phyloP scores from a whole-genome alignment of 2,888 invertebrate species.

The Zygogramma bicolorata region DNA sequence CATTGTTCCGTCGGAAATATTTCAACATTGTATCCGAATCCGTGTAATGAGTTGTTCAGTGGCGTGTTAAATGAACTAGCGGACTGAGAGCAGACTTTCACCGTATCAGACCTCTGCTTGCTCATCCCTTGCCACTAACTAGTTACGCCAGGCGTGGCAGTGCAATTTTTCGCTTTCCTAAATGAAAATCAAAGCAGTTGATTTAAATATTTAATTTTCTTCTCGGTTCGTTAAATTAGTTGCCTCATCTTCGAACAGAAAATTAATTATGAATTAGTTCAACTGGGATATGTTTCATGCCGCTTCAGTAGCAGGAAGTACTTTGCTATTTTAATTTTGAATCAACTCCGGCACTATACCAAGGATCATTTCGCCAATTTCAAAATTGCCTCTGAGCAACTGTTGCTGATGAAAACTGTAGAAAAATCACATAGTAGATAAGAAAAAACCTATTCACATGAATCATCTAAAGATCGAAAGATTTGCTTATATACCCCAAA shows the following conservation, averaged over 20 bases:
- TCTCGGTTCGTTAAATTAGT: not conserved
- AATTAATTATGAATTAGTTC: constrained; percentile 2
- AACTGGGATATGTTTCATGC: not conserved
- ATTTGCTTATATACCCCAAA: too few relatives aligned
- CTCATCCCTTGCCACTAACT: not conserved
- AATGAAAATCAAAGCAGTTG: constrained; percentile 8
- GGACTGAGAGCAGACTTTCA: constrained; percentile 33
- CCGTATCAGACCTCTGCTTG: not conserved
- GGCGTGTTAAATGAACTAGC: constrained; percentile 64
- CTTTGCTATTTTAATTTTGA: not conserved
- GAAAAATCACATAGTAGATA: too few relatives aligned
- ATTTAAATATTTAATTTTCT: constrained; percentile 1
- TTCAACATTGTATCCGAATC: constrained; percentile 20
- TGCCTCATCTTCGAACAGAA: not conserved
- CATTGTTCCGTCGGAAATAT: not conserved
- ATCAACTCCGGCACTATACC: not conserved
- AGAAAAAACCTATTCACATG: too few relatives aligned
- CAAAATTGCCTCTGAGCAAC: not conserved
- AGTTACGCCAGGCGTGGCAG: not conserved
- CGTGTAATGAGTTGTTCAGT: constrained; percentile 61
- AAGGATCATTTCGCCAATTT: not conserved
- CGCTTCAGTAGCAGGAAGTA: not conserved
- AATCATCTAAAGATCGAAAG: too few relatives aligned
- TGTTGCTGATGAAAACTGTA: too few relatives aligned
- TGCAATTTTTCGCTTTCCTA: not conserved